phyloP scores from a whole-genome alignment of 2,113 vertebrate genomes.

The Pluvialis apricaria region DNA sequence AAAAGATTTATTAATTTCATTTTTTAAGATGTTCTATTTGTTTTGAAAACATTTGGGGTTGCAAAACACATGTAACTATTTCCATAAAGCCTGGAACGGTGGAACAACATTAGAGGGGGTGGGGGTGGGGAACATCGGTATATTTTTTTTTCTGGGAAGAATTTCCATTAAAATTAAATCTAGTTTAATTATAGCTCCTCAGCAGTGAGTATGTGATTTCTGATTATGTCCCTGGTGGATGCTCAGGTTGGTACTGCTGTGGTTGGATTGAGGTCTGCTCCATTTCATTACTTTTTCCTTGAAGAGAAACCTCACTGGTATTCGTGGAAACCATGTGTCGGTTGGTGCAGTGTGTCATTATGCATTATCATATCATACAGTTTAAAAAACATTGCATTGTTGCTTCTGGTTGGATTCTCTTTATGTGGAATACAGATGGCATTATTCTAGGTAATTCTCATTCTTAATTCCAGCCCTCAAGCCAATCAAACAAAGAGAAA shows the following conservation, averaged over 20 bases:
- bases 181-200: constrained; percentile 79
- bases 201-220: constrained; percentile 77
- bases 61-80: constrained; percentile 71
- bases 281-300: constrained; percentile 75
- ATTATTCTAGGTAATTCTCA: constrained; percentile 53
- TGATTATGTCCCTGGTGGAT: constrained; percentile 76
- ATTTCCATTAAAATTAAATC: constrained; percentile 83
- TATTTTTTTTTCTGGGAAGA: constrained; percentile 68
- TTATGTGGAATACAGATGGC: constrained; percentile 32
- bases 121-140: not conserved
- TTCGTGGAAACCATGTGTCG: constrained; percentile 39
- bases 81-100: constrained; percentile 63
- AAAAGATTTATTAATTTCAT: constrained; percentile 68
- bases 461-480: constrained; percentile 41
- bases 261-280: constrained; percentile 75
- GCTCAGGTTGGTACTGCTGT: constrained; percentile 72
- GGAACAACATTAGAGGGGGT: constrained; percentile 57
- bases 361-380: constrained; percentile 48
- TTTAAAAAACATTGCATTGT: constrained; percentile 46
- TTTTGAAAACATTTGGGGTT: constrained; percentile 69
- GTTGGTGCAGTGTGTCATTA: constrained; percentile 40
- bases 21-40: constrained; percentile 64
- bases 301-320: constrained; percentile 68
- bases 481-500: constrained; percentile 45
- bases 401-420: constrained; percentile 45